These are phyloP conservation scores for Mellilla xanthometata DNA, from an alignment of 2,888 invertebrate species.

Conservation along the genomic window DNA sequence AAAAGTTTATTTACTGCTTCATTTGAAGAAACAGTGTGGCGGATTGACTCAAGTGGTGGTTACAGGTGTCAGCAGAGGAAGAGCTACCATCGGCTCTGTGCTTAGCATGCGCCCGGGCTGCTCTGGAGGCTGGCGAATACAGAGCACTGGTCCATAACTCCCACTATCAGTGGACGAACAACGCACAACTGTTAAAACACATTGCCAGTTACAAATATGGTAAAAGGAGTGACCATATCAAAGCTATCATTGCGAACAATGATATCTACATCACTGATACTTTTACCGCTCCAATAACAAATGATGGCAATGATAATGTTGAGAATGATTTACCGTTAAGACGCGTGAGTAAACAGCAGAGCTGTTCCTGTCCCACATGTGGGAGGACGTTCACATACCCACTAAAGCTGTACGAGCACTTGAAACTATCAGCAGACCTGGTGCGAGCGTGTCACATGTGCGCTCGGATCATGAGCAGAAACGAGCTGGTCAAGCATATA, in stretches of 20 bases:
- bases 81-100: conserved; percentile 64
- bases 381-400: conserved; percentile 53
- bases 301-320: background rate
- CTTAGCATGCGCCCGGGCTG: conserved; percentile 51
- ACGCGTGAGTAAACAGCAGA: conserved; percentile 26
- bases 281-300: background rate
- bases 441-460: conserved; percentile 63
- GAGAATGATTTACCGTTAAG: conserved; percentile 20
- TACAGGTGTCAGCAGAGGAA: conserved; percentile 63
- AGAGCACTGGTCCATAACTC: conserved; percentile 51
- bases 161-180: conserved; percentile 48
- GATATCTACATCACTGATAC: conserved; percentile 43
- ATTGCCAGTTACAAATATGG: conserved; percentile 36
- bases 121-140: conserved; percentile 58
- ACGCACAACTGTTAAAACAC: conserved; percentile 44
- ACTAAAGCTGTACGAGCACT: conserved; percentile 53
- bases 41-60: conserved; percentile 65
- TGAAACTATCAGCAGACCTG: conserved; percentile 58
- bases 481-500: conserved; percentile 54
- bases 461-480: conserved; percentile 53
- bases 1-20: too few species aligned
- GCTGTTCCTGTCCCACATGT: conserved; percentile 57
- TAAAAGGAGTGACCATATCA: conserved; percentile 31
- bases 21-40: conserved; percentile 44
- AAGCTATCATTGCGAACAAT: conserved; percentile 44